Percentiles rank a stretch among this genome's conserved stretches.
These are phyloP conservation scores for Sebastes diploproa DNA, from an alignment of 2,797 vertebrate genomes.

Conservation along the genomic window DNA sequence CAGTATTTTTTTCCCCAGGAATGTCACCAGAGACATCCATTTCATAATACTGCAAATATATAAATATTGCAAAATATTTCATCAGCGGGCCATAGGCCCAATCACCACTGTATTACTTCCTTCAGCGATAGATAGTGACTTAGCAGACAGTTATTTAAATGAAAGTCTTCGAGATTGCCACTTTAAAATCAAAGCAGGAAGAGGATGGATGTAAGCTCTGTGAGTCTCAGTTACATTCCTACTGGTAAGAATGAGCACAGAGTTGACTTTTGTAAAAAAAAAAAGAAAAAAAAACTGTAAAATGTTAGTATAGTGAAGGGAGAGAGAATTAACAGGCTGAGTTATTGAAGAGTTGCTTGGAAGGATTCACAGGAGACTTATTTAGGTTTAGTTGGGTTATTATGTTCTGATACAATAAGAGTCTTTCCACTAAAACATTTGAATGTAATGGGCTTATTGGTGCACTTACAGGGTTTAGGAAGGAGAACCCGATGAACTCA, in stretches of 20 bases:
- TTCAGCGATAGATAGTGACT: too few species aligned
- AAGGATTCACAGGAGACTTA: background rate
- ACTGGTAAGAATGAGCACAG: too few species aligned
- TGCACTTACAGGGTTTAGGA: background rate
- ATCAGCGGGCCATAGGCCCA: too few species aligned
- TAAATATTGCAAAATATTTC: too few species aligned
- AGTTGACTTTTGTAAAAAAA: too few species aligned
- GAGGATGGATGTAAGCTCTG: background rate
- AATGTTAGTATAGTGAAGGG: background rate
- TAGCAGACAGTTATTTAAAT: background rate
- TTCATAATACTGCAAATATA: too few species aligned
- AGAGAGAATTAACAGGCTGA: background rate
- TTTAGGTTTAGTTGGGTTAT: constrained; percentile 2
- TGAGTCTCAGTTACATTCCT: background rate
- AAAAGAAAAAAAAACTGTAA: background rate
- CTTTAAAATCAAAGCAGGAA: background rate
- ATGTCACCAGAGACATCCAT: background rate
- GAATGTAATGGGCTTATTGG: background rate
- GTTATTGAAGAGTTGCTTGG: background rate
- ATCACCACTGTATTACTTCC: too few species aligned
- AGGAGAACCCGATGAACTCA: constrained; percentile 3
- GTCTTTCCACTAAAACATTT: background rate
- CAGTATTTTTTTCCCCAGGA: background rate
- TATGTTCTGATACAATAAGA: background rate
- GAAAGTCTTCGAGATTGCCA: background rate